These are phyloP conservation scores for Erithacus rubecula DNA, from an alignment of 2,797 vertebrate genomes.

Conservation along the genomic window DNA sequence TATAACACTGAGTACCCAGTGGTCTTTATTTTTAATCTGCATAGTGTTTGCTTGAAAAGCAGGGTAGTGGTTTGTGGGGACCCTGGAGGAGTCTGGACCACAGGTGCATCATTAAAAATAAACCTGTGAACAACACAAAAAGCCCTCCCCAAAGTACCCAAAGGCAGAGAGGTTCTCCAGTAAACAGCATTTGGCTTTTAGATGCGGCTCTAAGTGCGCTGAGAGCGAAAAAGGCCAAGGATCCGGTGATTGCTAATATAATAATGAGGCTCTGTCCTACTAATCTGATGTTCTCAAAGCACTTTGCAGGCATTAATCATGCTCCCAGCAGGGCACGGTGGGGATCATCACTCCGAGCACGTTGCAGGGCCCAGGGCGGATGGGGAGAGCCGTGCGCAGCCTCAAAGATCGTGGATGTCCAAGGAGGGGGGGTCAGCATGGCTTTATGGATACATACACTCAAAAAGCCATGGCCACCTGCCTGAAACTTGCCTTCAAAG, in stretches of 20 bases:
- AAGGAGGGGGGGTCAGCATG: background rate
- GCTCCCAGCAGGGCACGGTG: background rate
- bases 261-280: constrained; percentile 58
- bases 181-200: constrained; percentile 51
- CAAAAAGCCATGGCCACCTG: background rate
- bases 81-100: background rate
- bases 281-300: constrained; percentile 67
- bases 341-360: background rate
- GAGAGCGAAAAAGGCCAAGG: constrained; percentile 42
- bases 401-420: rapidly evolving
- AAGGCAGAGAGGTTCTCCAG: background rate
- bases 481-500: constrained; percentile 23
- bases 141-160: constrained; percentile 17
- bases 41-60: constrained; percentile 26
- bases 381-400: rapidly evolving
- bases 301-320: constrained; percentile 59
- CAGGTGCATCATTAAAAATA: constrained; percentile 63
- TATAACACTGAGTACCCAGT: constrained; percentile 31
- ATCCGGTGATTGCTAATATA: constrained; percentile 42
- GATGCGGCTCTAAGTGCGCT: background rate
- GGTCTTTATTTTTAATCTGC: constrained; percentile 57
- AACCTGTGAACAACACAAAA: constrained; percentile 12
- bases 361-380: background rate
- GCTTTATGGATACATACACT: background rate
- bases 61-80: background rate